Evolutionary conservation across 2,797 vertebrate genomes (phyloP).

Genomic region (Sus cebifrons): DNA sequence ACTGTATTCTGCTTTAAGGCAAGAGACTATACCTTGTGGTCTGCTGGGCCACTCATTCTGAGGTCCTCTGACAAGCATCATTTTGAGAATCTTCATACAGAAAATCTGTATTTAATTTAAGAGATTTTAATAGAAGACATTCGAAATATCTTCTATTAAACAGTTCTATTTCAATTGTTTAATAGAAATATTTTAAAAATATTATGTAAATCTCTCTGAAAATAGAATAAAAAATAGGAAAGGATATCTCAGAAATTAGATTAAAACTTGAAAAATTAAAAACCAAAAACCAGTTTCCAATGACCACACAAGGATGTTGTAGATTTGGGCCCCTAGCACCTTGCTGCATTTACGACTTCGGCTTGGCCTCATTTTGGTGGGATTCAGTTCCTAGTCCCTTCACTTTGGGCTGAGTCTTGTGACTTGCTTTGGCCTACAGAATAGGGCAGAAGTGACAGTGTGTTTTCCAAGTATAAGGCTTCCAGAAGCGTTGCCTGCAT

Average conservation of each 20-base stretch:
- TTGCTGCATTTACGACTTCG: not conserved
- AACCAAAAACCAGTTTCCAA: not conserved
- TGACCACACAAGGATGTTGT: not conserved
- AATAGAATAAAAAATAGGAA: conserved; percentile 2
- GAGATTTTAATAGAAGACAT: too few relatives aligned
- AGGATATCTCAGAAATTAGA: not conserved
- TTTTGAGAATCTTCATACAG: conserved; percentile 21
- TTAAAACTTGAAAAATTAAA: conserved; percentile 65
- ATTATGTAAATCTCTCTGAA: not conserved
- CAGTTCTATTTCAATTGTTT: not conserved
- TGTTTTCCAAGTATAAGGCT: not conserved
- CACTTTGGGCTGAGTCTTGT: not conserved
- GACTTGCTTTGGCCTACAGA: not conserved
- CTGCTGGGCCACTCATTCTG: too few relatives aligned
- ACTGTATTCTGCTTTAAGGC: conserved; percentile 28
- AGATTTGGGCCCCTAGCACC: not conserved
- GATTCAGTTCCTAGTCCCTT: not conserved
- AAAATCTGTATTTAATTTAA: conserved; percentile 4
- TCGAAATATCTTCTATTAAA: too few relatives aligned
- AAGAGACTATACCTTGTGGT: not conserved
- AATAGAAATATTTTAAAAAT: not conserved
- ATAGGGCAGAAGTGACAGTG: not conserved
- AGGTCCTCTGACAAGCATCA: not conserved
- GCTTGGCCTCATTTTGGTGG: not conserved
- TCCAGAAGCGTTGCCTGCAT: not conserved